Evolutionary conservation across 2,113 vertebrate genomes (phyloP), one percentile per base, ranked within the genome.

Genomic region (Kryptolebias marmoratus): DNA sequence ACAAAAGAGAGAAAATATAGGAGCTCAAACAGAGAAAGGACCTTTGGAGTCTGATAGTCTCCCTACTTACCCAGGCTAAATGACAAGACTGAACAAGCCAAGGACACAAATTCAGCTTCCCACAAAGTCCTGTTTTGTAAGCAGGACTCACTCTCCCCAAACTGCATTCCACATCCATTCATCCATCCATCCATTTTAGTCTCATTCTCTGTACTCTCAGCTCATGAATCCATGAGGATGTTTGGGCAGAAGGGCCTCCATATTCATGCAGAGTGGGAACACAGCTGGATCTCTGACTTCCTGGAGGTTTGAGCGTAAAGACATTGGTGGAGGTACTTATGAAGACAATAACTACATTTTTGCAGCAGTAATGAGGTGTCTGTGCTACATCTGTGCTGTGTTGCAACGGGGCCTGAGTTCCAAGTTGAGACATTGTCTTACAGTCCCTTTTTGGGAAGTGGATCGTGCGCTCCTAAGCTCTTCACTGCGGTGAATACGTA

Each of bases 51-150:
- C n/a, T 39, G 31, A 27, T 56, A 28, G 47, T 48, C 16, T 64
- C 45, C 32, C 3, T 36, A 36, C 32, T 4, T 36, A 36, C 7
- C 28, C 7, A 0, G 22, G 59, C 44, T 62, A 55, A 77, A 57
- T 47, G 36, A 59, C 18, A 4, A 45, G 32, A 14, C 12, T 52
- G 44, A 12, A 4, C 2, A 3, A 57, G 27, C 64, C 69, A 68
- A 80, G 68, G 81, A 62, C 68, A 67, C 44, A 11, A 50, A 49
- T 55, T 56, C 50, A 32, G 31, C 60, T 31, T 18, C 60, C 60
- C 22, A 28, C 45, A 47, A 31, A 45, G 48, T 71, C 42, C 64
- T 74, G 60, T 16, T 13, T 31, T 27, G 12, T 4, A 42, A 50
- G 44, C 14, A 30, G 11, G 7, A 10, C 11, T 36, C 44, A 22